Evolutionary conservation across 2,113 vertebrate species (phyloP).

Genomic region (Eubucco bourcierii): DNA sequence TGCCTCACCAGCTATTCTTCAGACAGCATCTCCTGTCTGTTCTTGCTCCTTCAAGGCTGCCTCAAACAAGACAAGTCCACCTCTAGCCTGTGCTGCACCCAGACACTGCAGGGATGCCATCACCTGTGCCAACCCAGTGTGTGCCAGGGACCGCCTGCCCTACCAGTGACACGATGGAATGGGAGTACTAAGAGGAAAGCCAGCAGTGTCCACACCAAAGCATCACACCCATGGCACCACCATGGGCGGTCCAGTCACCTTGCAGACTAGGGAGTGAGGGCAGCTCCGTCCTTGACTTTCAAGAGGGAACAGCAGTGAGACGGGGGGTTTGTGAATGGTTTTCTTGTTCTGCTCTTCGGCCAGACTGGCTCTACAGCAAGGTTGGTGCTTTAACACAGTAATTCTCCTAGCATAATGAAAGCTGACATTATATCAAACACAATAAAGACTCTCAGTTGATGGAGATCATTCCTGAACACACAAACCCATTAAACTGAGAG

Average conservation of each 20-base stretch:
- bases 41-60: not conserved
- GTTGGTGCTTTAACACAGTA: conserved; percentile 77
- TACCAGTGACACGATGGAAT: not conserved
- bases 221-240: fast-evolving
- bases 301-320: not conserved
- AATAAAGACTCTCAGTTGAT: conserved; percentile 96
- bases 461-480: conserved; percentile 94
- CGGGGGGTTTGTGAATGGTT: conserved; percentile 10
- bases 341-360: conserved; percentile 51
- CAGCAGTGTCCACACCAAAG: not conserved
- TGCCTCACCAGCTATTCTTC: not conserved
- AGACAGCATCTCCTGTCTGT: not conserved
- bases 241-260: fast-evolving
- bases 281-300: not conserved
- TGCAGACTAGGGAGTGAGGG: fast-evolving
- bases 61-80: fast-evolving
- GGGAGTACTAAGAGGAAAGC: not conserved
- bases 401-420: conserved; percentile 89
- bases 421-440: conserved; percentile 99
- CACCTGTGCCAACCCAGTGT: not conserved
- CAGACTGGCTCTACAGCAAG: conserved; percentile 58
- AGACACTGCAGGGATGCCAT: not conserved
- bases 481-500: conserved; percentile 84
- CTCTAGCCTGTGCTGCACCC: not conserved
- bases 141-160: not conserved